Evolutionary conservation across 2,113 vertebrate species (phyloP).

Genomic region (Drymodes brunneopygia): DNA sequence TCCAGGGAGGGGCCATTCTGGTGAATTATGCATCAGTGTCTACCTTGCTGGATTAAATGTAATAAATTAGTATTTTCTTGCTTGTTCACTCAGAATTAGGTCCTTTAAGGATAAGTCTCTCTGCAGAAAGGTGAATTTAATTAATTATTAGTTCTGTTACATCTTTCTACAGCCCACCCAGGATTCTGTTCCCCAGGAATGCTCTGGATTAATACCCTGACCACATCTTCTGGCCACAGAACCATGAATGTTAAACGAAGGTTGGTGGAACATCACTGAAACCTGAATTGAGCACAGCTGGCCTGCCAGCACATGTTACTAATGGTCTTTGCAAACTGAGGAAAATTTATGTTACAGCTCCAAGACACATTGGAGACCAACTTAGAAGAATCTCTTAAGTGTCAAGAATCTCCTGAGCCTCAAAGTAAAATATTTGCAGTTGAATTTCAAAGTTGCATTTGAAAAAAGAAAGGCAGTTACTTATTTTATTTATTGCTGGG

Average conservation of each 20-base stretch:
- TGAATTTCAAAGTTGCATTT: background rate
- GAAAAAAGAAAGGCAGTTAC: background rate
- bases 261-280: background rate
- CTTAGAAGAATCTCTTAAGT: background rate
- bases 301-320: background rate
- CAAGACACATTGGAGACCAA: background rate
- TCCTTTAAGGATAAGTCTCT: background rate
- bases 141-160: background rate
- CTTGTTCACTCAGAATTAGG: background rate
- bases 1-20: background rate
- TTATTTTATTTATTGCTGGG: background rate
- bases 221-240: slow-evolving; percentile 23
- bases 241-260: background rate
- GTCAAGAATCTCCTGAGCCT: background rate
- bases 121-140: background rate
- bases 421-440: background rate
- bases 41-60: background rate
- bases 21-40: background rate
- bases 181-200: background rate
- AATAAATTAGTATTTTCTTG: background rate
- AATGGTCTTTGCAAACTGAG: background rate
- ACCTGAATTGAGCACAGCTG: background rate
- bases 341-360: background rate
- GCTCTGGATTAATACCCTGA: background rate
- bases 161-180: background rate